phyloP scores from a whole-genome alignment of 2,888 invertebrate species.

The Cybosia mesomella region DNA sequence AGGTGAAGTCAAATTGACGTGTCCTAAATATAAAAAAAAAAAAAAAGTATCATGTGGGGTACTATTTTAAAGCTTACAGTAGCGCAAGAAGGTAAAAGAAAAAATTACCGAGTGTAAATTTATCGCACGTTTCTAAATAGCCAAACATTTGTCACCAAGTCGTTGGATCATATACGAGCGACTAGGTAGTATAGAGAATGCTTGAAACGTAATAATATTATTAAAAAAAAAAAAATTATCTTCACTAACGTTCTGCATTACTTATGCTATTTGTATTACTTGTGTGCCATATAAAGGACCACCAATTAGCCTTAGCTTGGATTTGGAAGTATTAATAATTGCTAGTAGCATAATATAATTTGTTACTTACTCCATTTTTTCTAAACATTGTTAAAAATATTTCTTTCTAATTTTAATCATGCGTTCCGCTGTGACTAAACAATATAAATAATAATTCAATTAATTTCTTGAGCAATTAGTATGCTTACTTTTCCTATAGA shows the following conservation, averaged over 20 bases:
- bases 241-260: background rate
- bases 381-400: background rate
- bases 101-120: too few relatives aligned
- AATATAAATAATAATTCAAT: too few relatives aligned
- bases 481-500: too few relatives aligned
- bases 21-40: too few relatives aligned
- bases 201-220: too few relatives aligned
- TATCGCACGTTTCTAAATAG: background rate
- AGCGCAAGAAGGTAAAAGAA: background rate
- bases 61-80: background rate
- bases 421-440: background rate
- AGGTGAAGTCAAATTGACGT: too few relatives aligned
- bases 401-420: background rate
- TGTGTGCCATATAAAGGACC: slow-evolving; percentile 1
- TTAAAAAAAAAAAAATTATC: too few relatives aligned
- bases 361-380: background rate
- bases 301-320: background rate
- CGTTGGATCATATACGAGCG: background rate
- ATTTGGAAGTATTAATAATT: background rate
- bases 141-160: background rate
- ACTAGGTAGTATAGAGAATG: too few relatives aligned
- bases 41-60: background rate
- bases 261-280: background rate
- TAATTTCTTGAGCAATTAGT: too few relatives aligned
- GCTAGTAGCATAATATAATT: background rate